Conservation (phyloP, 2,797 vertebrate genomes). For the Cirrhinus mrigala region DNA sequence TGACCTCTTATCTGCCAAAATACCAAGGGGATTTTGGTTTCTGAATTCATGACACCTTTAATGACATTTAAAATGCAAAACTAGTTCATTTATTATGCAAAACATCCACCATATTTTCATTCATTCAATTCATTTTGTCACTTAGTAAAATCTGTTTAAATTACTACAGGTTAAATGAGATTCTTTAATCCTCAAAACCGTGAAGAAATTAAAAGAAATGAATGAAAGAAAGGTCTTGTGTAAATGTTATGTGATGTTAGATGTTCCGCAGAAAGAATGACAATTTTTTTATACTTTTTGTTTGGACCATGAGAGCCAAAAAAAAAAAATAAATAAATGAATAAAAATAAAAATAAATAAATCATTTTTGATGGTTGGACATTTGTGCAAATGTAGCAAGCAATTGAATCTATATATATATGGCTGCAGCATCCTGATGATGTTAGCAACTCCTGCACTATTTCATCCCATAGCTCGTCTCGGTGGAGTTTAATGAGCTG, state of each 20-base stretch:
- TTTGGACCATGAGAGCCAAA: neutral
- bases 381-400: neutral
- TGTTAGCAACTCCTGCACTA: neutral
- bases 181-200: neutral
- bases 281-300: neutral
- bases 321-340: too few relatives aligned
- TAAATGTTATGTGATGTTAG: too few relatives aligned
- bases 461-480: neutral
- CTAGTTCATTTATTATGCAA: too few relatives aligned
- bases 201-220: neutral
- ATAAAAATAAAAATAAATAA: neutral
- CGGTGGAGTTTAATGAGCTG: neutral
- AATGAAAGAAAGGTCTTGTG: neutral
- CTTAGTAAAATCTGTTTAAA: neutral
- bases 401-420: neutral
- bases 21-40: too few relatives aligned
- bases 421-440: neutral
- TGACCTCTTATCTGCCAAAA: too few relatives aligned
- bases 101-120: too few relatives aligned
- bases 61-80: neutral
- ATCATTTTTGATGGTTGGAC: neutral
- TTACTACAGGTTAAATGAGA: neutral
- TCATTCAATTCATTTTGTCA: neutral
- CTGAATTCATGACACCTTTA: too few relatives aligned
- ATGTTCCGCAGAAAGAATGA: neutral